These are phyloP conservation scores for Calypte anna DNA, from an alignment of 2,113 vertebrate species.

Conservation along the genomic window DNA sequence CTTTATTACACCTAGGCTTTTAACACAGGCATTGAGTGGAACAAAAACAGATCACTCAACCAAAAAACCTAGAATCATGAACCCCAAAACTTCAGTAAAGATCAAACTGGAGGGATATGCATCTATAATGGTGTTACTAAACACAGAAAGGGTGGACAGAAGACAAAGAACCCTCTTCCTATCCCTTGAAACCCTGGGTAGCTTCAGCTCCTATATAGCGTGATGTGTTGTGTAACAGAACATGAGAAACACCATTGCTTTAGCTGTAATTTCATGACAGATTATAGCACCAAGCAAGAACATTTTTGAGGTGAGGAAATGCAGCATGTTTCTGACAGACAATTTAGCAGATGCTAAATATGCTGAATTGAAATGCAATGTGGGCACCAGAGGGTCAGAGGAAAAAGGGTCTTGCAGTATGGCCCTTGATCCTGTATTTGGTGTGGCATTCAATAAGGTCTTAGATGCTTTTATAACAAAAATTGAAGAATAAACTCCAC, in stretches of 20 bases:
- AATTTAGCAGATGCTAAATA: not conserved
- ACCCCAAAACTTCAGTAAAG: not conserved
- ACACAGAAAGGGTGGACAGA: not conserved
- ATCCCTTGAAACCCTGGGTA: not conserved
- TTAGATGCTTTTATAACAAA: slow-evolving; percentile 36
- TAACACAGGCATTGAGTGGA: not conserved
- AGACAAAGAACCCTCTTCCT: not conserved
- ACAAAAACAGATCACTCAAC: not conserved
- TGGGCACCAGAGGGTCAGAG: not conserved
- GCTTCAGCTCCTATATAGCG: not conserved
- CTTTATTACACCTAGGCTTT: not conserved
- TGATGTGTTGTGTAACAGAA: not conserved
- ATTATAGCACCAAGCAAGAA: not conserved
- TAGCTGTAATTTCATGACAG: not conserved
- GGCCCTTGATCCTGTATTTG: not conserved
- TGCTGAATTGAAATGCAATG: not conserved
- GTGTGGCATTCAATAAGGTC: not conserved
- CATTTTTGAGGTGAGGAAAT: not conserved
- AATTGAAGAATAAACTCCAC: slow-evolving; percentile 49
- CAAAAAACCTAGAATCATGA: not conserved
- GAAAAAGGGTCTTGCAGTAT: not conserved
- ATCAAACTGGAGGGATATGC: not conserved
- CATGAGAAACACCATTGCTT: not conserved
- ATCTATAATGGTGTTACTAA: not conserved
- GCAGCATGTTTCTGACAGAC: not conserved